These are phyloP conservation scores for Vanessa atalanta DNA, from an alignment of 1,140 invertebrate species.

Conservation along the genomic window DNA sequence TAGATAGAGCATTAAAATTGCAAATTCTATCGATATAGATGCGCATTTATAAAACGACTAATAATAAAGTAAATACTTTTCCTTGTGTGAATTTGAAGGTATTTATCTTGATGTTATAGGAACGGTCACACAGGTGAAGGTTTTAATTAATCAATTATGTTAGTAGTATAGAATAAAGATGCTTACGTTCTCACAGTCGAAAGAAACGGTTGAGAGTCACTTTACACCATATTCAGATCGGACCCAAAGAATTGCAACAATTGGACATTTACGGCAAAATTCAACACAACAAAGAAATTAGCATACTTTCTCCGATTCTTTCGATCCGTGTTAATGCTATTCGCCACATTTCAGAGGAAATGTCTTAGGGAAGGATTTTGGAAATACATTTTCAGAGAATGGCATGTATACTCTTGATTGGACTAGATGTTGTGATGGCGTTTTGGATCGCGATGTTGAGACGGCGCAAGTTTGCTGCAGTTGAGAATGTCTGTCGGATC, in stretches of 20 bases:
- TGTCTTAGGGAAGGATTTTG: not conserved
- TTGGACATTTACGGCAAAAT: not conserved
- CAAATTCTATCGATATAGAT: not conserved
- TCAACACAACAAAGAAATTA: not conserved
- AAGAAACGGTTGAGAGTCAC: not conserved
- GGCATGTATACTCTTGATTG: not conserved
- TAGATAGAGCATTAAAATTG: not conserved
- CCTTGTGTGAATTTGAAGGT: not conserved
- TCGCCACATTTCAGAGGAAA: not conserved
- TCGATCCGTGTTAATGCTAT: not conserved
- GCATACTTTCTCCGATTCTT: not conserved
- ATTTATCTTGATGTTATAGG: not conserved
- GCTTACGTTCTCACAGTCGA: not conserved
- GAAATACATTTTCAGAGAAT: not conserved
- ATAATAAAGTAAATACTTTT: not conserved
- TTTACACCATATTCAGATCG: too few relatives aligned
- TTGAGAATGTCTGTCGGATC: conserved; percentile 23
- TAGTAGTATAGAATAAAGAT: conserved; percentile 1
- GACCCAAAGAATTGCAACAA: not conserved
- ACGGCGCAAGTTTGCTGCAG: not conserved
- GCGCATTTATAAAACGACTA: conserved; percentile 17
- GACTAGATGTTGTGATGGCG: not conserved
- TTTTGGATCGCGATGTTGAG: not conserved
- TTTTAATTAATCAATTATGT: not conserved
- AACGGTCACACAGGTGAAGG: conserved; percentile 1